Evolutionary conservation across 2,888 invertebrate species (phyloP).

Genomic region (Troides oblongomaculatus): DNA sequence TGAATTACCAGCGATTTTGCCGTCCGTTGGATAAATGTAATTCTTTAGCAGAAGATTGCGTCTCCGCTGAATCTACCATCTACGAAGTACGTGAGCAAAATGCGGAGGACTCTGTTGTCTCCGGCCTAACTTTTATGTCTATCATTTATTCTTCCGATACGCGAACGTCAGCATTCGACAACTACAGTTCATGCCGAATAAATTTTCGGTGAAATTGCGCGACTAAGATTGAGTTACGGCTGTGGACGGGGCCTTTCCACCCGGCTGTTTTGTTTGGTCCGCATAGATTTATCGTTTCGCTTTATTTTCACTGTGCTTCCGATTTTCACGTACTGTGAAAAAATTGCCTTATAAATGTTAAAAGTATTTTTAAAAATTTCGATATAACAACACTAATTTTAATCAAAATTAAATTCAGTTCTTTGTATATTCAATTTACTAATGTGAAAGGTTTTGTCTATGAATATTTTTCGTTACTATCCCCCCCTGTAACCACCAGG

Average conservation of each 20-base stretch:
- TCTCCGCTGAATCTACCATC: constrained; percentile 59
- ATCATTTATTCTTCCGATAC: constrained; percentile 74
- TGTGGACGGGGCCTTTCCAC: constrained; percentile 62
- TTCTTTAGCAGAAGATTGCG: constrained; percentile 75
- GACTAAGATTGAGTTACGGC: constrained; percentile 69
- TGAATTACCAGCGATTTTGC: constrained; percentile 73
- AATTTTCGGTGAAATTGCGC: constrained; percentile 72
- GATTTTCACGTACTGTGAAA: constrained; percentile 47
- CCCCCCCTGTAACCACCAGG: too few relatives aligned
- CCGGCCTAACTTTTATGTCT: constrained; percentile 66
- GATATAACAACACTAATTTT: too few relatives aligned
- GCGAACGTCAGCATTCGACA: constrained; percentile 75
- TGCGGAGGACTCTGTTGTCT: constrained; percentile 63
- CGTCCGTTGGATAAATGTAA: constrained; percentile 74
- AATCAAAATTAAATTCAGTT: too few relatives aligned
- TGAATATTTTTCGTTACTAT: too few relatives aligned
- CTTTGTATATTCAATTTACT: too few relatives aligned
- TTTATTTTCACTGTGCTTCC: constrained; percentile 53
- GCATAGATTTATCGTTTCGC: constrained; percentile 63
- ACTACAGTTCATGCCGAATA: constrained; percentile 75
- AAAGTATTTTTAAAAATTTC: too few relatives aligned
- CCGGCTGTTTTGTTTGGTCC: constrained; percentile 53
- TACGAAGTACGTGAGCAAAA: constrained; percentile 68
- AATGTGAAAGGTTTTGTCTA: too few relatives aligned
- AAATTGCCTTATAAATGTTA: constrained; percentile 13